These are phyloP conservation scores for Bettongia penicillata DNA, from an alignment of 2,113 vertebrate genomes.

Conservation along the genomic window DNA sequence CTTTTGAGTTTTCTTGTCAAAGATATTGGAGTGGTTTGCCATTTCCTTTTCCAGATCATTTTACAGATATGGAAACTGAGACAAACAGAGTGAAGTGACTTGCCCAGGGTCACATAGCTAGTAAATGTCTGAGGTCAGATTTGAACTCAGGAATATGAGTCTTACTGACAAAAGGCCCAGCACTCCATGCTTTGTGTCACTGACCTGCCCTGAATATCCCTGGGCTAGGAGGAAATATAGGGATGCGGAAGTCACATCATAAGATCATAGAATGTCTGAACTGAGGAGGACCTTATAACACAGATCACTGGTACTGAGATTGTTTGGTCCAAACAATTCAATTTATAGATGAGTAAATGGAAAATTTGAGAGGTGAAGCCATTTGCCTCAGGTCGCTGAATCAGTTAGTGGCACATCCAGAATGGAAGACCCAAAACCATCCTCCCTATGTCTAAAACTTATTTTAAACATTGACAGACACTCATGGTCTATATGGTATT, in stretches of 20 bases:
- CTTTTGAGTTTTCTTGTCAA: too few species aligned
- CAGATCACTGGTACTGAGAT: neutral
- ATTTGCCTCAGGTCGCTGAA: neutral
- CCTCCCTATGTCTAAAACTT: neutral
- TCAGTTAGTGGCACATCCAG: neutral
- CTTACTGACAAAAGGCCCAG: neutral
- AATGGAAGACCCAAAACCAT: neutral
- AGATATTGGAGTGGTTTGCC: too few species aligned
- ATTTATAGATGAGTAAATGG: neutral
- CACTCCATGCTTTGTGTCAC: too few species aligned
- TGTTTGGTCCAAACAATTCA: neutral
- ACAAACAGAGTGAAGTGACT: too few species aligned
- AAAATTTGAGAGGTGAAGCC: neutral
- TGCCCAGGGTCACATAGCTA: too few species aligned
- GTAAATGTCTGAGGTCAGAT: neutral
- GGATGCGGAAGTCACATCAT: neutral
- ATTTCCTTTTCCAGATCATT: too few species aligned
- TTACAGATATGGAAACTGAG: too few species aligned
- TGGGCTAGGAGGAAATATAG: neutral
- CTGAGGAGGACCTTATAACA: too few species aligned
- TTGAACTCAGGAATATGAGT: neutral
- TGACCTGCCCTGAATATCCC: too few species aligned
- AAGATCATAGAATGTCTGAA: neutral
- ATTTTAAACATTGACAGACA: neutral
- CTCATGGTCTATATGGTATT: neutral